These are phyloP conservation scores for Chrysogorgia sp. DNA, from an alignment of 92 coral and sea anemone species.

Conservation along the genomic window DNA sequence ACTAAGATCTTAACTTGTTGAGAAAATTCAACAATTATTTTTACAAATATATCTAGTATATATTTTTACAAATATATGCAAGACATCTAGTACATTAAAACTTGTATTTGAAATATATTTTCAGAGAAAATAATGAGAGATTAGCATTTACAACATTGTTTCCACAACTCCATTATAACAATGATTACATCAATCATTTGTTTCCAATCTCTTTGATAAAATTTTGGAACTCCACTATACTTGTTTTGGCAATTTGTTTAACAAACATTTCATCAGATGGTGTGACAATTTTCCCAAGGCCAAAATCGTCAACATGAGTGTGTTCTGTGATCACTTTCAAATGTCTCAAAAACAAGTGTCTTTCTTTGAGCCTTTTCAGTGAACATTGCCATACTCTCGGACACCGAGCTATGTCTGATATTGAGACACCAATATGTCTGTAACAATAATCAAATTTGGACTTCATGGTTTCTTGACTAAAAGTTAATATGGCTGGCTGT, in stretches of 20 bases:
- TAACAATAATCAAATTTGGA: conserved; percentile 82
- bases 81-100: too few species aligned
- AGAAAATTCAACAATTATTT: too few species aligned
- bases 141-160: too few species aligned
- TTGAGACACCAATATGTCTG: conserved; percentile 69
- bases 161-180: not conserved
- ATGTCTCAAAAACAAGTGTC: conserved; percentile 75
- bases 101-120: too few species aligned
- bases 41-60: too few species aligned
- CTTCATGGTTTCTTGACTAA: conserved; percentile 71
- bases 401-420: conserved; percentile 85
- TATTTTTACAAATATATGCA: too few species aligned
- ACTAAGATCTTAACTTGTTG: too few species aligned
- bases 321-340: conserved; percentile 70
- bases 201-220: conserved; percentile 36
- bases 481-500: conserved; percentile 87
- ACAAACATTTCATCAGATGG: conserved; percentile 79
- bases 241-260: conserved; percentile 69
- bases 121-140: too few species aligned
- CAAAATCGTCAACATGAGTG: conserved; percentile 80
- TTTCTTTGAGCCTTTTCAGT: conserved; percentile 74
- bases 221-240: conserved; percentile 69
- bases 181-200: not conserved
- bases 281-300: conserved; percentile 82
- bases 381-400: conserved; percentile 95